Base-by-base conservation (phyloP, 1,140 invertebrate species). In the Ceratosolen fusciceps region DNA sequence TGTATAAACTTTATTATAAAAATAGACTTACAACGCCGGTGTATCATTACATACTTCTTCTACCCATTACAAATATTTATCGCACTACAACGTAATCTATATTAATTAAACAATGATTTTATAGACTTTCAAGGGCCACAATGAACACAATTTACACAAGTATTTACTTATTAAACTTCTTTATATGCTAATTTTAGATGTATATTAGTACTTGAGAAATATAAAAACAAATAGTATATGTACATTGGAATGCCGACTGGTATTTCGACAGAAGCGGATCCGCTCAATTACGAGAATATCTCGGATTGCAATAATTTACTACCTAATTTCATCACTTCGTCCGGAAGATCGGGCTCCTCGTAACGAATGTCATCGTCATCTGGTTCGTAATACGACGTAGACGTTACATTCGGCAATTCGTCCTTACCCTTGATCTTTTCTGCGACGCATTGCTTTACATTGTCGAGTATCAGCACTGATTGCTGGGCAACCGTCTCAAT, bases 401-500 rank as follows among this genome's bases (percentile, higher is more conserved):
- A 7, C 12, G 39, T 37, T 0, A 21, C n/a, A 12, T 37, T 65
- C 21, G 60, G 31, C 14, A 21, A 65, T 21, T 43, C 49, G 1
- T 70, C 54, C 47, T 47, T 60, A 24, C 4, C 21, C 49, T 84
- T 72, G 3, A 85, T 79, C 24, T 83, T 84, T 9, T 82, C 80
- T 1, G 70, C 71, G 2, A 86, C 68, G 56, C 87, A 88, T 1
- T 0, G 4, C 21, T 81, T 84, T 4, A 80, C 68, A 54, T 84
- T 83, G 3, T 31, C 14, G 10, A 84, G 49, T 0, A 83, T 37
- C 5, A 72, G 24, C 1, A 21, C 29, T 2, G 70, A 49, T 56
- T 83, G 49, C 1, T 58, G 14, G 2, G 49, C 24, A 14, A 85
- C 21, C 10, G 58, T 49, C 4, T 14, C 19, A 19, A 83, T 21